Evolutionary conservation across 2,113 vertebrate genomes (phyloP).

Genomic region (Microcebus jonahi): DNA sequence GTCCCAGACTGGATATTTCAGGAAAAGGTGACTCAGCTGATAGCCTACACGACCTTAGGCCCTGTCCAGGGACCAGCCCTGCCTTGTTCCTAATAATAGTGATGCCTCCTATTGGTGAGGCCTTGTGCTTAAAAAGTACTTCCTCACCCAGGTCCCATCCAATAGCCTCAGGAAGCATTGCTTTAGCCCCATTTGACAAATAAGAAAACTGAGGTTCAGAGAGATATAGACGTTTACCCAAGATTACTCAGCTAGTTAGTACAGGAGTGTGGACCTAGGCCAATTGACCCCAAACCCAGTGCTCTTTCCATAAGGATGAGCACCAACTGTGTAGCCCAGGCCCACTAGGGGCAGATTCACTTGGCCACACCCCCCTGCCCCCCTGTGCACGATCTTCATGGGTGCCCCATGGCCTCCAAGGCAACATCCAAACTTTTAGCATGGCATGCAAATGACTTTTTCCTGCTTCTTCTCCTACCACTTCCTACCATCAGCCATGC

Average conservation of each 20-base stretch:
- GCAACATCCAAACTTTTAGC: background rate
- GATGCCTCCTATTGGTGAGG: background rate
- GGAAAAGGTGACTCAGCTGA: constrained; percentile 4
- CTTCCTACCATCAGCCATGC: background rate
- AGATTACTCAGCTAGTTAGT: background rate
- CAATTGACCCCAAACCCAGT: background rate
- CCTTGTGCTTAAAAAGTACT: background rate
- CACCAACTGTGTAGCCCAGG: background rate
- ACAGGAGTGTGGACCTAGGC: background rate
- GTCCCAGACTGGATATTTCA: background rate
- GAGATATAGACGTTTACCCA: background rate
- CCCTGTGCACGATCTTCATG: background rate
- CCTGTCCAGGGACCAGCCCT: background rate
- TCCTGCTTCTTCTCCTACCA: background rate
- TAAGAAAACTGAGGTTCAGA: background rate
- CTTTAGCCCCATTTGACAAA: background rate
- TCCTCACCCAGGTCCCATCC: background rate
- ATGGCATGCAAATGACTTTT: background rate
- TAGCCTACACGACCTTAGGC: background rate
- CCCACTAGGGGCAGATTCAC: background rate
- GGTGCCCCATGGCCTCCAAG: background rate
- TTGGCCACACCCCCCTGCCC: background rate
- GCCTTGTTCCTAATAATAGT: background rate
- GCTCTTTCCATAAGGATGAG: background rate
- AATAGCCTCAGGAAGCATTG: background rate